Evolutionary conservation across 2,888 invertebrate species (phyloP).

Genomic region (Lacanobia wlatinum): DNA sequence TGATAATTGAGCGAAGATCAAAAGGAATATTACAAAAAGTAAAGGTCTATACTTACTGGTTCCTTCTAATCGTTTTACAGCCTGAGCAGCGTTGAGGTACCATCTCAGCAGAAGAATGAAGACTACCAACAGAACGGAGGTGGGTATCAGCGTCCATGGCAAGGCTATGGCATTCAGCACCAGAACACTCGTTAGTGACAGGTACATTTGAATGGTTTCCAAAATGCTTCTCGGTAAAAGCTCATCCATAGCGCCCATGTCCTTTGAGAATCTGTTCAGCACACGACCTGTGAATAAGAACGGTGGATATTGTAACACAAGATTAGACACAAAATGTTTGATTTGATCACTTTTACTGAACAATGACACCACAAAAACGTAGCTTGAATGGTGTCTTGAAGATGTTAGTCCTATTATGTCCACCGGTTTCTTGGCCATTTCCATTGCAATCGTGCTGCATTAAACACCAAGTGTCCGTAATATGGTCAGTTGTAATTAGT

Average conservation of each 20-base stretch:
- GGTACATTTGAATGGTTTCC: constrained; percentile 91
- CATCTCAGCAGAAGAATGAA: constrained; percentile 92
- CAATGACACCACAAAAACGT: not conserved
- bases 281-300: constrained; percentile 87
- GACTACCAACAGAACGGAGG: constrained; percentile 82
- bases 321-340: not conserved
- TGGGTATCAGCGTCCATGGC: constrained; percentile 85
- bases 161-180: constrained; percentile 83
- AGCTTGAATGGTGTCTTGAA: constrained; percentile 9
- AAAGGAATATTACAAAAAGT: not conserved
- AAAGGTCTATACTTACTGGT: constrained; percentile 88
- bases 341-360: not conserved
- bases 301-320: not conserved
- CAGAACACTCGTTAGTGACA: constrained; percentile 80
- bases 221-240: constrained; percentile 92
- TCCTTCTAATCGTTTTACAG: constrained; percentile 93
- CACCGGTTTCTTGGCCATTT: not conserved
- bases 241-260: constrained; percentile 95
- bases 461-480: no score
- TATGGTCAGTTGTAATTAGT: no score
- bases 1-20: not conserved
- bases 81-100: constrained; percentile 94
- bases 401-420: not conserved
- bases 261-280: constrained; percentile 95
- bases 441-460: constrained; percentile 4